These are phyloP conservation scores for Echeneis naucrates DNA, from an alignment of 2,797 vertebrate genomes.

Conservation along the genomic window DNA sequence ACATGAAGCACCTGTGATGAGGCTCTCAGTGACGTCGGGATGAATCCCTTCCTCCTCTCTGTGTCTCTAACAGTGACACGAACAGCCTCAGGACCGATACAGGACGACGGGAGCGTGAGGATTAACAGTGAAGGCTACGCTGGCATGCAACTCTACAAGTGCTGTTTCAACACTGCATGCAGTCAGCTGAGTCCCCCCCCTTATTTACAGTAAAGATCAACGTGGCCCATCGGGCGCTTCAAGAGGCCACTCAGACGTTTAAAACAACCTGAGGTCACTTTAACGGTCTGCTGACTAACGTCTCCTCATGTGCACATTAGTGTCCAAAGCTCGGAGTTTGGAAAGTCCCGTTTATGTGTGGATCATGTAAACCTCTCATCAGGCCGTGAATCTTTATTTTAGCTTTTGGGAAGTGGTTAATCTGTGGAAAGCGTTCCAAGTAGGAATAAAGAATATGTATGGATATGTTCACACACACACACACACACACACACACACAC, in stretches of 20 bases:
- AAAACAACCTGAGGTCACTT: background rate
- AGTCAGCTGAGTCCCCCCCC: background rate
- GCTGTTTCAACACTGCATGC: slow-evolving; percentile 1
- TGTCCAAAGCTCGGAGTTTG: too few species aligned
- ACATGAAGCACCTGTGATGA: slow-evolving; percentile 40
- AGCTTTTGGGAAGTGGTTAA: too few species aligned
- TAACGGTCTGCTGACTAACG: too few species aligned
- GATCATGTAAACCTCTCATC: background rate
- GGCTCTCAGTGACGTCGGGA: background rate
- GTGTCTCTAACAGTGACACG: background rate
- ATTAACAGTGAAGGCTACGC: background rate
- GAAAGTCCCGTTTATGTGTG: background rate
- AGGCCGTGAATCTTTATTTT: background rate
- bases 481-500: too few species aligned
- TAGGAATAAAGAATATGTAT: too few species aligned
- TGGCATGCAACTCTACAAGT: slow-evolving; percentile 17
- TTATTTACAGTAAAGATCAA: slow-evolving; percentile 28
- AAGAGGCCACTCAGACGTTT: slow-evolving; percentile 5
- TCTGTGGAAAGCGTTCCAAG: too few species aligned
- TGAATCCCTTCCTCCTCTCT: background rate
- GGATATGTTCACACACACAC: too few species aligned
- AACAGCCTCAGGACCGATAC: background rate
- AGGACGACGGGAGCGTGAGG: background rate
- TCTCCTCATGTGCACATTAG: too few species aligned
- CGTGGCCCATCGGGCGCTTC: background rate